Evolutionary conservation across 2,797 vertebrate species (phyloP), one percentile per base, ranked within the genome.

Genomic region (Oryzias sinensis): DNA sequence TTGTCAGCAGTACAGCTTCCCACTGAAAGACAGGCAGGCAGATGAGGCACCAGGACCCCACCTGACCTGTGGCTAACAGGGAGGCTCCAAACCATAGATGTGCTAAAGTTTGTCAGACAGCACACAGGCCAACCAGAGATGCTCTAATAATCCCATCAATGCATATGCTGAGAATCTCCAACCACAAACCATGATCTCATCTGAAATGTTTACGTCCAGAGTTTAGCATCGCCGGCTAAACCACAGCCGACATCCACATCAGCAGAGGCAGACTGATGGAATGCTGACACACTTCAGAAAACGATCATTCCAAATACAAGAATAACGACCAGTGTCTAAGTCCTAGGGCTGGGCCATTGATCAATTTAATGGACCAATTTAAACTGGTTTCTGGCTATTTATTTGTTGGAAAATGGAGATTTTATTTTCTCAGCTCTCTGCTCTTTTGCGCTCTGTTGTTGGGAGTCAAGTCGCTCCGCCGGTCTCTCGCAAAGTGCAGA

Each of bases 91-190:
- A 81, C 55, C 25, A 54, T 51, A 54, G 60, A 62, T 2, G 5
- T 11, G 18, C 18, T 52, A 44, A 2, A 49, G 17, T 53, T 6
- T 6, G 6, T 37, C 62, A 65, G 67, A 70, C n/a, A 3, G 33
- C 59, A 53, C 43, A n/a, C 4, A 14, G 43, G 62, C 59, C 53
- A 65, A 63, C 42, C 2, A 0, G 56, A 5, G 9, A 66, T 58
- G 69, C 62, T 15, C 44, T 55, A 53, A 70, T 72, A 81, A 79
- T 77, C 65, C 51, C 45, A 72, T 78, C 40, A 72, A 70, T 44
- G 2, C 6, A 11, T 57, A 29, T 68, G 62, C 69, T 22, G 2
- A 58, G 16, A 2, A 57, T 54, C 14, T 43, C 49, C 4, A 46
- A 72, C 59, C 65, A 57, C 60, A 73, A 65, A 46, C 24, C 0